Base-by-base conservation (phyloP, 2,113 vertebrate species). In the Myotis davidii region DNA sequence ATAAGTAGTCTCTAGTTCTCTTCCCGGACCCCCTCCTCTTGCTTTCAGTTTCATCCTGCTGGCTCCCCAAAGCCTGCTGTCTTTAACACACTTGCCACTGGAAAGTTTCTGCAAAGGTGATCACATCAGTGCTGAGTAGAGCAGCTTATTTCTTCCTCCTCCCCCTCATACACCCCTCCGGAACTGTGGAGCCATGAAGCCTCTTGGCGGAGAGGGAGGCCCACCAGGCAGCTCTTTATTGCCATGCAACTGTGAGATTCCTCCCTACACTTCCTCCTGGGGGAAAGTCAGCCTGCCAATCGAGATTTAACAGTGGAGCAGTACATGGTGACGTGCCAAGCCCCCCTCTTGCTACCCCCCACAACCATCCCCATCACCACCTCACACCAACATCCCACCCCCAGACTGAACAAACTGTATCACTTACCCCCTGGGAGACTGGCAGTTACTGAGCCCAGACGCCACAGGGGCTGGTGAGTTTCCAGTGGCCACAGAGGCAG, bases 361-460 rank as follows among this genome's bases (percentile, higher is more conserved):
- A 29, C 42, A 69, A 7, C 56, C 69, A 85, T 81, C 65, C 90
- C 20, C 82, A 78, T 73, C 88, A 79, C 56, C 34, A 59, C 73
- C 78, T 93, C 92, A 29, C 54, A 45, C 88, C 10, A 2, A 74
- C 94, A 79, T 50, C 86, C 90, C 39, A 64, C 64, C 89, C 92
- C 98, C 73, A 84, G 96, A 96, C 85, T 86, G 92, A 97, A 91
- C 88, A 97, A 96, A 97, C 95, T 96, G 92, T 95, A 94, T 96
- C 96, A 85, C 96, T 98, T 91, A 96, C 96, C 86, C 50, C 95
- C 94, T 88, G 86, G 86, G 85, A 97, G 92, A 85, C 94, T 93
- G 95, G 96, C 95, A 97, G 67, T 83, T 45, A 64, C 96, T 84
- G 69, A 84, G 85, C 32, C 85, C 92, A 94, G 88, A 93, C 67